Evolutionary conservation across 2,888 invertebrate species (phyloP).

Genomic region (Calameuta pallipes): DNA sequence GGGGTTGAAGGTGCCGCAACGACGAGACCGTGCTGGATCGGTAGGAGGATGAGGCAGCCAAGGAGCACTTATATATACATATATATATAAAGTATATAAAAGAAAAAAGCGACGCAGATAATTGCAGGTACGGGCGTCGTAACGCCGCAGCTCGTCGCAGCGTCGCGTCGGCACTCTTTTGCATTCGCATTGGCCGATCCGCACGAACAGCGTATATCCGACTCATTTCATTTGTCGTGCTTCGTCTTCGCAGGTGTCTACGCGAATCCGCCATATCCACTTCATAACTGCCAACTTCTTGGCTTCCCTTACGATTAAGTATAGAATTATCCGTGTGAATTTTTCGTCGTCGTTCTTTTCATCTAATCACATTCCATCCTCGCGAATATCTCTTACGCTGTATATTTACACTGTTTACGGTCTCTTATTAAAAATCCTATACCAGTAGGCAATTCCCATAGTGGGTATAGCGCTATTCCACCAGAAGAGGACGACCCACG

Average conservation of each 20-base stretch:
- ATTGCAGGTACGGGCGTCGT: constrained; percentile 19
- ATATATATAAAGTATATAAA: not conserved
- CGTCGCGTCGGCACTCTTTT: not conserved
- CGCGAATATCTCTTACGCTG: not conserved
- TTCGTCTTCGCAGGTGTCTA: not conserved
- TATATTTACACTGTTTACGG: not conserved
- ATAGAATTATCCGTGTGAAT: not conserved
- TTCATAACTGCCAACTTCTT: not conserved
- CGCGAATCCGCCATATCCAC: not conserved
- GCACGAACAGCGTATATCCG: not conserved
- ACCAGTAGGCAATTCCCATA: not conserved
- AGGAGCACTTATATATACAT: not conserved
- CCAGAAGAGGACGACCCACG: not conserved
- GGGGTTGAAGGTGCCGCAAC: not conserved
- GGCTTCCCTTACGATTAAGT: not conserved
- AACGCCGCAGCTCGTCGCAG: not conserved
- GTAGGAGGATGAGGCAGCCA: not conserved
- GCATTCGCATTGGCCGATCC: not conserved
- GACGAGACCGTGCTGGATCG: not conserved
- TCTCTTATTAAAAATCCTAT: not conserved
- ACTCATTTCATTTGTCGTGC: not conserved
- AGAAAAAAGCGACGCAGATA: constrained; percentile 12
- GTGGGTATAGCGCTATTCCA: not conserved
- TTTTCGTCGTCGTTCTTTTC: not conserved
- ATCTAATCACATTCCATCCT: too few relatives aligned